Evolutionary conservation across 1,140 invertebrate species (phyloP).

Genomic region (Drepana arcuata): DNA sequence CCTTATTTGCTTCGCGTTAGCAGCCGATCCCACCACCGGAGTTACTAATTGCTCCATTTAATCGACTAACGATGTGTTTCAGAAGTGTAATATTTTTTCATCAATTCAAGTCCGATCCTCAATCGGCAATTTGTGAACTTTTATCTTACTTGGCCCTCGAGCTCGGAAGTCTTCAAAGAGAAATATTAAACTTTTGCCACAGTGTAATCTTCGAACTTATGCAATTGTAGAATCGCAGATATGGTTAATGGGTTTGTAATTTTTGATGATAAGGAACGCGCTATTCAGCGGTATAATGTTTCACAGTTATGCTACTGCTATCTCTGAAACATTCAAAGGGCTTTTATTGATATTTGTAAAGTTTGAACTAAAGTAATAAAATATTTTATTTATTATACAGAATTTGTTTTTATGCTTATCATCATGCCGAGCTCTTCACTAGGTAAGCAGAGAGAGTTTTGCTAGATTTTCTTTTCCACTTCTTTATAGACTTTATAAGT

Average conservation of each 20-base stretch:
- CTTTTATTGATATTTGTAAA: no score
- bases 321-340: no score
- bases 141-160: conserved; percentile 19
- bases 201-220: conserved; percentile 33
- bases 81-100: not conserved
- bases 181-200: conserved; percentile 18
- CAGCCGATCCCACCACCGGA: conserved; percentile 26
- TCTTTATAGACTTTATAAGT: no score
- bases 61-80: not conserved
- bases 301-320: no score
- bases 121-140: conserved; percentile 17
- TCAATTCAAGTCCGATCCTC: conserved; percentile 6
- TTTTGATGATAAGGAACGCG: conserved; percentile 24
- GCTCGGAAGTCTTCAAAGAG: no score
- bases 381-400: no score
- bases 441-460: no score
- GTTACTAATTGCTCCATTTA: conserved; percentile 26
- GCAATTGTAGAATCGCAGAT: conserved; percentile 31
- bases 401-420: no score
- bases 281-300: no score
- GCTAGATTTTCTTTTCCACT: no score
- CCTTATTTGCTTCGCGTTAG: conserved; percentile 39
- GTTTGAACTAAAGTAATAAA: no score
- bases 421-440: no score
- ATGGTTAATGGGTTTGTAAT: conserved; percentile 16